Base-by-base conservation (phyloP, 2,797 vertebrate genomes). In the Hippoglossus hippoglossus region DNA sequence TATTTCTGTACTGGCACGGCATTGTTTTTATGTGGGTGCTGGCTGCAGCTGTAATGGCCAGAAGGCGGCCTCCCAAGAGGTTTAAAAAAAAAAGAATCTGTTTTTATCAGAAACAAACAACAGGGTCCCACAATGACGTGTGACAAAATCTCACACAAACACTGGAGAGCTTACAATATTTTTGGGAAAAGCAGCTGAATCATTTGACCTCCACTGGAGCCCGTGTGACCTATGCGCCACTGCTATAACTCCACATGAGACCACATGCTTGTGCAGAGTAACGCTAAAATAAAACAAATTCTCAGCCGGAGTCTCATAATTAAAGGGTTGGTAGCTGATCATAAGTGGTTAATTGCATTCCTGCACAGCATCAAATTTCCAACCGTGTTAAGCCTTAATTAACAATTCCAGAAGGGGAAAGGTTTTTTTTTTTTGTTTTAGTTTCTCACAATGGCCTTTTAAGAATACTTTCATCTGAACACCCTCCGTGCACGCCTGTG, bases 21-120 rank as follows among this genome's bases (percentile, higher is more conserved):
- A 64, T 76, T 75, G 75, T 81, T 87, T 84, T 81, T 63, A 75
- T 81, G 80, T 89, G 81, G 76, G 78, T 74, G 85, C 73, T 79
- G 68, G 83, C 77, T 90, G 84, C 90, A 89, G 89, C 87, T 92
- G 92, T 67, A 83, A 70, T 72, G 80, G 77, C 79, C 81, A 87
- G 82, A 89, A 90, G 84, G 90, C 85, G 76, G 74, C 61, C 39
- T 83, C 91, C 81, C 85, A 55, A 75, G 83, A 81, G 88, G 61
- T 65, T 69, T 63, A 12, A 13, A 24, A 36, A 62, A 31, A 56
- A 60, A 62, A 53, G 75, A 83, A 87, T 53, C 69, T 63, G 67
- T 83, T 90, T 86, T 80, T 71, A 87, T 91, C 47, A 39, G 69
- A 86, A 81, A 80, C 80, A 88, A 90, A 89, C 86, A 82, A 85